Evolutionary conservation across 2,113 vertebrate genomes (phyloP), one percentile per base, ranked within the genome.

Genomic region (Cairina moschata): DNA sequence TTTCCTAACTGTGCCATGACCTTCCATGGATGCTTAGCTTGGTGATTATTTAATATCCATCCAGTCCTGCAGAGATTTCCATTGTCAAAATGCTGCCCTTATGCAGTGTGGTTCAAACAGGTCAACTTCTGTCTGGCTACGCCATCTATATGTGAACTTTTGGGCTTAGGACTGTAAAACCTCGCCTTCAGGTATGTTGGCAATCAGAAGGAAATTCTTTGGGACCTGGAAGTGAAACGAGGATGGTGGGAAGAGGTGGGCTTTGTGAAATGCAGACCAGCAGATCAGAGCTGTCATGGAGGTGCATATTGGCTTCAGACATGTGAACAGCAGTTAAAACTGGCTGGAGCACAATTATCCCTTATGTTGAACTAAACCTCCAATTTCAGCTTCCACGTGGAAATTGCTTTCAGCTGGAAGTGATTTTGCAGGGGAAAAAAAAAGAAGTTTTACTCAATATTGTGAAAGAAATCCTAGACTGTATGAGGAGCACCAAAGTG

Each of bases 401-500:
- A 78, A 94, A 72, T 84, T 38, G 6, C 48, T 81, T 83, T 44
- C 31, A 65, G 42, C 0, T 1, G 31, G 52, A 36, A 56, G 22
- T 38, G 13, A 63, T 75, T 78, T 48, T 77, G 23, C 17, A 83
- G 54, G 31, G n/a, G n/a, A 82, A 67, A 91, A 68, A 50, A 40
- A 4, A 1, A 46, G 14, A 34, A 44, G 10, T 11, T 90, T 81
- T 73, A 6, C 29, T 55, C 0, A 0, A 3, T 58, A 11, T 62
- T 65, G 28, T 36, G 40, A 46, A 77, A 74, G 28, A 8, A 29
- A 62, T n/a, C 18, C 32, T 7, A 29, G 71, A 6, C 56, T 58
- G 44, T 34, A 44, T 83, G 65, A 72, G 62, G 22, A 15, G 46
- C 38, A 10, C 0, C 17, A 36, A 62, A 44, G 21, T 13, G 18